These are phyloP conservation scores for Orius insidiosus DNA, from an alignment of 1,140 invertebrate genomes.

Conservation along the genomic window DNA sequence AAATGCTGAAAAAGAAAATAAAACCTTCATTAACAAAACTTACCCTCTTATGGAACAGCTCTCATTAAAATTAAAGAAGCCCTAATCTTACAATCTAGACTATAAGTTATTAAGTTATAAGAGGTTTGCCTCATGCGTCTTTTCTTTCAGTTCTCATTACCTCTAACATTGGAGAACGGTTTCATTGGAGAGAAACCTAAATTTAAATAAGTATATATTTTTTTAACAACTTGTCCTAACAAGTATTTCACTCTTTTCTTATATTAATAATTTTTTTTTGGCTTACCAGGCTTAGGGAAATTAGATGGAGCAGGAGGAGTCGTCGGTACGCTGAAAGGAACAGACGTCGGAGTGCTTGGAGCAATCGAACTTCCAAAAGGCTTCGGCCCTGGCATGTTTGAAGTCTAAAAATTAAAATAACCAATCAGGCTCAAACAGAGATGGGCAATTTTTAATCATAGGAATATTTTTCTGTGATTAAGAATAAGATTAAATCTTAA, in stretches of 20 bases:
- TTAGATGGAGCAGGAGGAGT: conserved; percentile 27
- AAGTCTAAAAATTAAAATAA: conserved; percentile 8
- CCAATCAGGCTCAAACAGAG: no score
- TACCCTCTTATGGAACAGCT: conserved; percentile 1
- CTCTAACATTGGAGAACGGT: conserved; percentile 8
- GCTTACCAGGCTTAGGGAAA: conserved; percentile 15
- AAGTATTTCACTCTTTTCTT: not conserved
- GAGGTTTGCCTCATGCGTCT: no score
- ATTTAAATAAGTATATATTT: conserved; percentile 1
- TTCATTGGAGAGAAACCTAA: conserved; percentile 13
- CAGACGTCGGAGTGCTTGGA: conserved; percentile 29
- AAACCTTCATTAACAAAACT: conserved; percentile 23
- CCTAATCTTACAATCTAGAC: not conserved
- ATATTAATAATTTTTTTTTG: not conserved
- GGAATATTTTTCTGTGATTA: no score
- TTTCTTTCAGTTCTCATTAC: not conserved
- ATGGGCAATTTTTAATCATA: no score
- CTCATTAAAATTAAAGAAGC: not conserved
- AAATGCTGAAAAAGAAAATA: conserved; percentile 40
- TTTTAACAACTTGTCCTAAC: not conserved
- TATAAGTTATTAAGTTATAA: no score
- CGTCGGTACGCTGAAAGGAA: conserved; percentile 22
- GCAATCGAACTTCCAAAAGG: conserved; percentile 18
- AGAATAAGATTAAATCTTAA: no score
- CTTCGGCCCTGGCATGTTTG: conserved; percentile 13